phyloP scores from a whole-genome alignment of 2,888 invertebrate genomes.

The Invenusta paracnida region DNA sequence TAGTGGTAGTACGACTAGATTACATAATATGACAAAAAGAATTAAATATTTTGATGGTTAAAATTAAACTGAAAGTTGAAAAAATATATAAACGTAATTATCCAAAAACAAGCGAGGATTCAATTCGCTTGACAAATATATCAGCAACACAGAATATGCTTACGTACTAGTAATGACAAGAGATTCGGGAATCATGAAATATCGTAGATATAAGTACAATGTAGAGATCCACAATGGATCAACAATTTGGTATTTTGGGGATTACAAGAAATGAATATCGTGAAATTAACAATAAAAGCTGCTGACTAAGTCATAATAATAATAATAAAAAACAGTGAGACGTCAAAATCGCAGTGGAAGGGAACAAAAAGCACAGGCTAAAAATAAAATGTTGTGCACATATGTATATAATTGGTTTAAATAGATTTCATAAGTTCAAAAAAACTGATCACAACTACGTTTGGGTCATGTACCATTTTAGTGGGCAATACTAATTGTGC shows the following conservation, averaged over 20 bases:
- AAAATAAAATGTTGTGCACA: neutral
- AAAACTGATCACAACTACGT: neutral
- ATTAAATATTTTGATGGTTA: neutral
- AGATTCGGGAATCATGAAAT: conserved; percentile 22
- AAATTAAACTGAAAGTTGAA: conserved; percentile 21
- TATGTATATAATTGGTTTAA: neutral
- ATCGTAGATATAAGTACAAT: neutral
- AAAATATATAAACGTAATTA: conserved; percentile 10
- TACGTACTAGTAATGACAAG: conserved; percentile 7
- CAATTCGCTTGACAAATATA: conserved; percentile 1
- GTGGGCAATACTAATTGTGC: neutral
- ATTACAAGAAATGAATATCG: neutral
- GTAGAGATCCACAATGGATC: neutral
- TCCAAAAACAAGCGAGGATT: conserved; percentile 21
- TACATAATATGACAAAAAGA: neutral
- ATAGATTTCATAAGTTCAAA: neutral
- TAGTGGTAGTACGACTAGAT: conserved; percentile 20
- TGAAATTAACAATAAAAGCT: conserved; percentile 19
- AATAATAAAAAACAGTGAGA: no score
- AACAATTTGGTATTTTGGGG: neutral
- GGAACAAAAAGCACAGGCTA: neutral
- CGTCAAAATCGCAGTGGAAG: neutral
- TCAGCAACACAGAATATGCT: conserved; percentile 20
- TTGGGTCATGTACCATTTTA: neutral
- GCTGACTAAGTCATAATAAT: neutral